Conservation (phyloP, 2,113 vertebrate species). For the Hydropotes inermis region DNA sequence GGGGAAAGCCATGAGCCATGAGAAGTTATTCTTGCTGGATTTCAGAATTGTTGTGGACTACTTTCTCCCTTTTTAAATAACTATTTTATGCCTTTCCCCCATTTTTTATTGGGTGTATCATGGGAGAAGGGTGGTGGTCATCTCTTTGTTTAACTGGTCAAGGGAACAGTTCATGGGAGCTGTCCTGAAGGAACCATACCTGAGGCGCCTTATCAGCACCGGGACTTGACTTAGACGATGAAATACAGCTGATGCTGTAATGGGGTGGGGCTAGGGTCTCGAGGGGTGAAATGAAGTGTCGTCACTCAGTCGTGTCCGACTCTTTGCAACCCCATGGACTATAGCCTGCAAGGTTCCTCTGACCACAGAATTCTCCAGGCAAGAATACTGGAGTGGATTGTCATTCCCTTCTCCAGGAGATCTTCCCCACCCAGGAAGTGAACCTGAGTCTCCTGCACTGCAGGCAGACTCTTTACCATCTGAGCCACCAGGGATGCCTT, state of each 20-base stretch:
- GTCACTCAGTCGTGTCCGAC: fast-evolving
- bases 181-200: background rate
- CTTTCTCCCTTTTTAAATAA: background rate
- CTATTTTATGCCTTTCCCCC: background rate
- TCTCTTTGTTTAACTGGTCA: background rate
- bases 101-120: fast-evolving
- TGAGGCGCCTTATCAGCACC: background rate
- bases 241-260: background rate
- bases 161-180: background rate
- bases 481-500: background rate
- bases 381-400: background rate
- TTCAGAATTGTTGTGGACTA: background rate
- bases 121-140: background rate
- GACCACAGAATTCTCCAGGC: background rate
- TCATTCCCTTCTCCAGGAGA: background rate
- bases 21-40: background rate
- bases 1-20: background rate
- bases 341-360: background rate
- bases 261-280: background rate
- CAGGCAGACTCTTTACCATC: background rate
- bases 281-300: background rate
- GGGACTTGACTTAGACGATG: background rate
- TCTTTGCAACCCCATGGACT: background rate
- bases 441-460: background rate
- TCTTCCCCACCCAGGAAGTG: background rate